Evolutionary conservation across 2,113 vertebrate species (phyloP), one percentile per base, ranked within the genome.

Genomic region (Perca fluviatilis): DNA sequence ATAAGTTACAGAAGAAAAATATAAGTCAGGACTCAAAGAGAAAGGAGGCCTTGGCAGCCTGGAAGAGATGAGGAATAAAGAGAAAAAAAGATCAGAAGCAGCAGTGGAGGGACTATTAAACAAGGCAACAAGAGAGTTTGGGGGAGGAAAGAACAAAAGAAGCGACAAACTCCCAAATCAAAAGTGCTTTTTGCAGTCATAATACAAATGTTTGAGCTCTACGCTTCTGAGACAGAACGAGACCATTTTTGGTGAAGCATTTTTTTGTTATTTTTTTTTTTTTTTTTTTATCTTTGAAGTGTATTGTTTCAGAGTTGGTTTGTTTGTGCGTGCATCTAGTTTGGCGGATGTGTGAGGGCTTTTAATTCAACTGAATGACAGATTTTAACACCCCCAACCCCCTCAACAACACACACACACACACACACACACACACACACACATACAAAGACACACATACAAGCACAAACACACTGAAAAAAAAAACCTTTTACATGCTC

Each of bases 401-500:
- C 69, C 73, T 43, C 46, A 60, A 60, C 47, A 56, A 57, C 79
- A 74, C 60, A 68, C 62, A 51, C 56, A 62, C 10, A 25, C 50
- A 54, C 47, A 33, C 43, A 46, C 43, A 60, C n/a, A 70, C 50
- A 67, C 62, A 57, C 54, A 68, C 8, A 27, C 51, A 54, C 47
- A 25, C 43, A 47, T 30, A 51, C 30, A 64, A 3, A 21, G 21
- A 33, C 50, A 49, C 47, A 57, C 5, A 30, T 5, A 43, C 23
- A 46, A 4, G 6, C 50, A 53, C 67, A 36, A n/a, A 46, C 15
- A 58, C 23, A 14, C 30, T 40, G 47, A 33, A 60, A 15, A 27
- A 25, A 25, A 71, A 57, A 77, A 73, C 30, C 74, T 73, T 88
- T 84, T 77, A 88, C 84, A 90, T 79, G 79, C 75, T 86, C 84